Conservation (phyloP, 2,888 invertebrate species). For the Rosalia funebris region DNA sequence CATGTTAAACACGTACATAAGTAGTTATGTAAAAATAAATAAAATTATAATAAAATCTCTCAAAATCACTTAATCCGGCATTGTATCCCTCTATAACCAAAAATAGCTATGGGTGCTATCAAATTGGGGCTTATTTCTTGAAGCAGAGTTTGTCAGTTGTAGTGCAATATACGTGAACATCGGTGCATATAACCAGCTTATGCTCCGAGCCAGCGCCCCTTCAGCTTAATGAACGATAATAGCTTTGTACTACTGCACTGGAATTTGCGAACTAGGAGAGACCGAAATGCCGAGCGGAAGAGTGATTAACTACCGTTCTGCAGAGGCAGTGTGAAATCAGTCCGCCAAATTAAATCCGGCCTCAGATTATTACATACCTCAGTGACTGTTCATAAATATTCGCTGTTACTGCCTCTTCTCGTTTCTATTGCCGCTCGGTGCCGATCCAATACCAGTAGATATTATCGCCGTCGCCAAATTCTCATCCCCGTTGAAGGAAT, state of each 20-base stretch:
- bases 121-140: too few species aligned
- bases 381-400: constrained; percentile 77
- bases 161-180: too few species aligned
- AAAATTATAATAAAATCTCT: too few species aligned
- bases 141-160: too few species aligned
- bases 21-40: too few species aligned
- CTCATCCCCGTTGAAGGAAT: too few species aligned
- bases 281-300: constrained; percentile 40
- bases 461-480: constrained; percentile 12
- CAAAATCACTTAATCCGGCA: too few species aligned
- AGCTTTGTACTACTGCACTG: constrained; percentile 32
- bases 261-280: constrained; percentile 33
- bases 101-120: too few species aligned
- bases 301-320: constrained; percentile 65
- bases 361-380: constrained; percentile 79
- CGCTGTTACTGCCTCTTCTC: constrained; percentile 41
- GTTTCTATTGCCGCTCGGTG: constrained; percentile 12
- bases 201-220: background rate
- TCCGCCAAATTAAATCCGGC: constrained; percentile 78
- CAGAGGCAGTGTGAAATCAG: constrained; percentile 74
- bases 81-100: too few species aligned
- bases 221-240: constrained; percentile 38
- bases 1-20: too few species aligned
- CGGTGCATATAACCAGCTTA: background rate
- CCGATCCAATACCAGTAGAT: constrained; percentile 1